Conservation (phyloP, 1,140 invertebrate genomes). For the Sitobion miscanthi region DNA sequence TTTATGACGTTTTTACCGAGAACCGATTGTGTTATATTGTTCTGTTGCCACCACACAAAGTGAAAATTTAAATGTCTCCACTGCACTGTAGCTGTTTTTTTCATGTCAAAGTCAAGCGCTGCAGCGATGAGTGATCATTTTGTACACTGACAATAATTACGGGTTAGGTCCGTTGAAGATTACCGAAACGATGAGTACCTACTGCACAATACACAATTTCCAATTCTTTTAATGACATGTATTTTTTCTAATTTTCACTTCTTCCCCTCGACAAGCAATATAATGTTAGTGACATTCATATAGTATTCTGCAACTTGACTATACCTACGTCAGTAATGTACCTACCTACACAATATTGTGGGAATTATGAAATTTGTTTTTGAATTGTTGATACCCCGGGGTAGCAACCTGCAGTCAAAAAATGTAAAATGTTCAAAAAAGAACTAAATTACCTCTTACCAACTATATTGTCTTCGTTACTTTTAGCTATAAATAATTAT, state of each 20-base stretch:
- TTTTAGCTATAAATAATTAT: too few species aligned
- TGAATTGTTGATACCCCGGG: too few species aligned
- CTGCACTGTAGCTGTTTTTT: not conserved
- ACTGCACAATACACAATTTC: not conserved
- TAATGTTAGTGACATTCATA: not conserved
- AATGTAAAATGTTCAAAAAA: too few species aligned
- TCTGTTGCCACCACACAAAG: not conserved
- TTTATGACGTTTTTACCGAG: not conserved
- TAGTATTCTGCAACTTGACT: not conserved
- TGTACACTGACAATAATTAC: not conserved
- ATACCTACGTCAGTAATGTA: not conserved
- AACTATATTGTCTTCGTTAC: too few species aligned
- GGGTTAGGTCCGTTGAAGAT: not conserved
- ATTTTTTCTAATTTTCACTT: not conserved
- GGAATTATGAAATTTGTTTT: too few species aligned
- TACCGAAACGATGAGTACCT: not conserved
- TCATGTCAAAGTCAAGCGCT: not conserved
- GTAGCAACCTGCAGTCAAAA: too few species aligned
- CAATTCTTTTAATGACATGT: not conserved
- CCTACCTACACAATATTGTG: too few species aligned
- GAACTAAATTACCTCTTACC: too few species aligned
- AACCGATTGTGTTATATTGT: not conserved
- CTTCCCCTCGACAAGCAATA: not conserved
- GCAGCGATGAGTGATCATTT: not conserved
- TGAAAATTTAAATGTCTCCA: not conserved